These are phyloP conservation scores for Erpornis zantholeuca DNA, from an alignment of 2,113 vertebrate genomes.

Conservation along the genomic window DNA sequence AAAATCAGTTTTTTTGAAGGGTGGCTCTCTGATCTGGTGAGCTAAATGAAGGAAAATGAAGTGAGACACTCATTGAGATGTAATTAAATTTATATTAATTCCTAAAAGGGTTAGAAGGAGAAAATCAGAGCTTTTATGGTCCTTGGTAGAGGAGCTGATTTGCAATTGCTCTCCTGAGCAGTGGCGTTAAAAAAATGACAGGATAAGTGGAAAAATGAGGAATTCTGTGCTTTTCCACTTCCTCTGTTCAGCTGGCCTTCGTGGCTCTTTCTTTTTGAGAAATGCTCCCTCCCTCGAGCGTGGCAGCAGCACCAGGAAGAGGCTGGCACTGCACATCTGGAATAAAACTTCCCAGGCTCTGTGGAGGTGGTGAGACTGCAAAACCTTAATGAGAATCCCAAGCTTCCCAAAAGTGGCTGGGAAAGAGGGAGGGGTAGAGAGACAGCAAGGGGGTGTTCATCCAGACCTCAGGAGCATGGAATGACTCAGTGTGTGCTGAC, in stretches of 20 bases:
- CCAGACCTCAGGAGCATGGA: background rate
- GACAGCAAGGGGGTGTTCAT: background rate
- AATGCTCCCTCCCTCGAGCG: background rate
- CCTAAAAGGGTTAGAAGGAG: background rate
- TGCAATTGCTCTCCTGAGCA: background rate
- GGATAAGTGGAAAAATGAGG: background rate
- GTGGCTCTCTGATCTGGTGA: background rate
- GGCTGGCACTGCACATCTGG: slow-evolving; percentile 15
- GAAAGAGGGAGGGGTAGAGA: background rate
- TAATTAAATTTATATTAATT: background rate
- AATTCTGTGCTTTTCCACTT: background rate
- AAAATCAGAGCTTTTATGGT: background rate
- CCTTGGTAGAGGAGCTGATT: background rate
- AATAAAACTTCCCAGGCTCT: background rate
- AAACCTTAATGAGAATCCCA: slow-evolving; percentile 29
- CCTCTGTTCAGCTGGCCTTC: background rate
- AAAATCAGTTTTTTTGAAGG: background rate
- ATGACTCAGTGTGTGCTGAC: background rate
- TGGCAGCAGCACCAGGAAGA: background rate
- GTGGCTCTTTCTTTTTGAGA: background rate
- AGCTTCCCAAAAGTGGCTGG: background rate
- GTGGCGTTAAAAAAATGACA: background rate
- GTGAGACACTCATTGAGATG: background rate
- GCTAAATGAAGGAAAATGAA: background rate
- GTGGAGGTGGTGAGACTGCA: slow-evolving; percentile 12